phyloP scores from a whole-genome alignment of 2,888 invertebrate species.

The Spodoptera picta region DNA sequence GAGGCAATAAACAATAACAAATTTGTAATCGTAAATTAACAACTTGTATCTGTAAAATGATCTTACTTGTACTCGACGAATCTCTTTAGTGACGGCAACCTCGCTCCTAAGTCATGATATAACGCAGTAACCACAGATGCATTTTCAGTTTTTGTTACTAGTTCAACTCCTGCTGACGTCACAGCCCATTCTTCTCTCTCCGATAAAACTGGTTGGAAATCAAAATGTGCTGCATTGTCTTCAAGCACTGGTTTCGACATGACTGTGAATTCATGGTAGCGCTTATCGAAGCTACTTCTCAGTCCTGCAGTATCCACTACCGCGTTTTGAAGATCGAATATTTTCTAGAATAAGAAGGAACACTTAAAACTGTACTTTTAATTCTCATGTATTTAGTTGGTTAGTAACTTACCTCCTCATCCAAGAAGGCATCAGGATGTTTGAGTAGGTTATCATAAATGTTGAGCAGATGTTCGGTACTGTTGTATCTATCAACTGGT shows the following conservation, averaged over 20 bases:
- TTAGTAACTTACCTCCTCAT: conserved; percentile 90
- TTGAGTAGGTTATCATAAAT: conserved; percentile 80
- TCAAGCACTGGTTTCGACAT: conserved; percentile 71
- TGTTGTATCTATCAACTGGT: conserved; percentile 80
- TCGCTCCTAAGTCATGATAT: conserved; percentile 90
- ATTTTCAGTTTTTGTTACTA: conserved; percentile 70
- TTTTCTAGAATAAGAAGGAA: conserved; percentile 71
- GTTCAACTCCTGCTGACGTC: conserved; percentile 76
- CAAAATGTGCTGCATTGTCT: conserved; percentile 77
- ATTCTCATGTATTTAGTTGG: background rate
- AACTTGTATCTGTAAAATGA: too few relatives aligned
- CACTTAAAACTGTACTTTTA: background rate
- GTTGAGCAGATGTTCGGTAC: conserved; percentile 91
- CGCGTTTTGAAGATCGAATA: conserved; percentile 82
- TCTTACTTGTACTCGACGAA: conserved; percentile 89
- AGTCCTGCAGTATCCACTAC: conserved; percentile 76
- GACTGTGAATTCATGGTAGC: conserved; percentile 74
- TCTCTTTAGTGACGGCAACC: conserved; percentile 89
- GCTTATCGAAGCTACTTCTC: conserved; percentile 69
- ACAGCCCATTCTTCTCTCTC: conserved; percentile 76
- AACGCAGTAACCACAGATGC: conserved; percentile 86
- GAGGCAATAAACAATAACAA: too few relatives aligned
- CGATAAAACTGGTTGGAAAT: conserved; percentile 59
- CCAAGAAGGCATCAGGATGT: conserved; percentile 90
- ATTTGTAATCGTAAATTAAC: too few relatives aligned